Conservation (phyloP, 2,888 invertebrate species). For the Heliconius hortense region DNA sequence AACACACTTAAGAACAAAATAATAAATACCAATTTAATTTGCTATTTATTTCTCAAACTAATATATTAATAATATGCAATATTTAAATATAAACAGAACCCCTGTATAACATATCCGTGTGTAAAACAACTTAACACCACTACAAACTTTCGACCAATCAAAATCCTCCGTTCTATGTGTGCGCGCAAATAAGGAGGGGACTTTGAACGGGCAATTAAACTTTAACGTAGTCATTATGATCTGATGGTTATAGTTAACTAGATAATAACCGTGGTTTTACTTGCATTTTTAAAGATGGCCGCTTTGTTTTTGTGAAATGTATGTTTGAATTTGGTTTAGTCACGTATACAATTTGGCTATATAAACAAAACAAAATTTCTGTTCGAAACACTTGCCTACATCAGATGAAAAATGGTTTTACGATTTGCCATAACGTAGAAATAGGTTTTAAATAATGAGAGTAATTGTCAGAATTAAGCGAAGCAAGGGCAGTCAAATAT, state of each 20-base stretch:
- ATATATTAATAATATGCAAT: not conserved
- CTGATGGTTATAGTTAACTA: conserved; percentile 17
- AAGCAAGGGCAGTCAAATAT: no score
- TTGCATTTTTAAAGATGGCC: conserved; percentile 8
- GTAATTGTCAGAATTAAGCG: no score
- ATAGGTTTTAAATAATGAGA: no score
- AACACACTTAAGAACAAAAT: not conserved
- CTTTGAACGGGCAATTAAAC: conserved; percentile 53
- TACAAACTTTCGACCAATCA: conserved; percentile 53
- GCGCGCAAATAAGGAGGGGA: conserved; percentile 50
- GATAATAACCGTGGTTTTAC: conserved; percentile 16
- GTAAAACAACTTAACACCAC: conserved; percentile 55
- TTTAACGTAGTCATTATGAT: conserved; percentile 54
- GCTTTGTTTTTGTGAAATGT: not conserved
- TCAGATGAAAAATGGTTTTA: no score
- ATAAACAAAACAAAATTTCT: not conserved
- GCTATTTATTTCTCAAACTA: not conserved
- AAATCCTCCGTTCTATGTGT: conserved; percentile 48
- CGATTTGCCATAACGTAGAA: no score
- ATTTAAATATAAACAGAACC: conserved; percentile 36
- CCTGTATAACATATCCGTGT: conserved; percentile 53
- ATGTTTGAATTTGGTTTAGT: not conserved
- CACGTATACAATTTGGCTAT: not conserved
- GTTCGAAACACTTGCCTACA: no score
- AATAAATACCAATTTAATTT: not conserved